These are phyloP conservation scores for Rhinichthys klamathensis DNA, from an alignment of 2,113 vertebrate species.

Conservation along the genomic window DNA sequence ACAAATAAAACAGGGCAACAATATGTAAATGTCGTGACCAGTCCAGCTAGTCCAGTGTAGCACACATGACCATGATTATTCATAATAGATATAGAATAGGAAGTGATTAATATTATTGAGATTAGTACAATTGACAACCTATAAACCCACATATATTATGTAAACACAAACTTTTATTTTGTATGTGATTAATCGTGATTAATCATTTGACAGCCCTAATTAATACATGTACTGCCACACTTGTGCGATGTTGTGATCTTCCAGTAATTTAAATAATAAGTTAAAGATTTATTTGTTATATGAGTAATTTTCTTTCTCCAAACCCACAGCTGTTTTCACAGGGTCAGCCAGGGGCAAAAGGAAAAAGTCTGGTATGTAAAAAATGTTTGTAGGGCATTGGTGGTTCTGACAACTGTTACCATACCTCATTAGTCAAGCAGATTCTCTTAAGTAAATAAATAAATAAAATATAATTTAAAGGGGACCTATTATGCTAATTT, in stretches of 20 bases:
- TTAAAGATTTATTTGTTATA: not conserved
- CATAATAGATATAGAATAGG: too few species aligned
- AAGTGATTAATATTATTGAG: too few species aligned
- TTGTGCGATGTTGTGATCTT: not conserved
- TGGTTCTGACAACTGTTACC: not conserved
- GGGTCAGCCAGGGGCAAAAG: conserved; percentile 1
- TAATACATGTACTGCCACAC: not conserved
- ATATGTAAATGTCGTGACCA: too few species aligned
- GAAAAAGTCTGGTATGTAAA: not conserved
- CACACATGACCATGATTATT: too few species aligned
- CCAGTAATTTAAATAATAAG: not conserved
- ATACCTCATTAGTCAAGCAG: not conserved
- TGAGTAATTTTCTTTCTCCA: not conserved
- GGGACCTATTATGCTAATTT: not conserved
- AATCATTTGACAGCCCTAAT: too few species aligned
- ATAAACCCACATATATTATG: too few species aligned
- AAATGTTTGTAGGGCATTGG: not conserved
- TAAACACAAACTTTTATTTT: too few species aligned
- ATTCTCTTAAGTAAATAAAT: not conserved
- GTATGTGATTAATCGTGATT: too few species aligned
- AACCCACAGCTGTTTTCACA: not conserved
- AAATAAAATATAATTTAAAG: not conserved
- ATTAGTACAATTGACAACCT: too few species aligned
- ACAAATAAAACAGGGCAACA: too few species aligned
- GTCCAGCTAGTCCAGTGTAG: too few species aligned